A percentile compares a stretch with the other conserved stretches of the same genome.
Conservation (phyloP, 2,113 vertebrate species). For the Sminthopsis crassicaudata region DNA sequence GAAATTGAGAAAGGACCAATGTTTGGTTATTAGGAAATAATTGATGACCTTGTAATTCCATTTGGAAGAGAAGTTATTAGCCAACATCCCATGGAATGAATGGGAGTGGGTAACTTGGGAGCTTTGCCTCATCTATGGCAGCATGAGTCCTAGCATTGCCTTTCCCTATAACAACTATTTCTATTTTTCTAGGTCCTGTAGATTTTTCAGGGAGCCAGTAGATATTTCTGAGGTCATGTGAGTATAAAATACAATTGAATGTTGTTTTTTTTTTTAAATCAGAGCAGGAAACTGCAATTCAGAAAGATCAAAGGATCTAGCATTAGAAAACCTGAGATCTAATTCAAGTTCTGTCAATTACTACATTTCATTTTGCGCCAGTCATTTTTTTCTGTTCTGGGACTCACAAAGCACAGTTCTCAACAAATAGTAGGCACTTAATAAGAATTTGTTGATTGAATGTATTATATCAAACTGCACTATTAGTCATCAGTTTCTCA, state of each 20-base stretch:
- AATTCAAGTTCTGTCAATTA: not conserved
- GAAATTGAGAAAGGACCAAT: not conserved
- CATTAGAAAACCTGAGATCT: not conserved
- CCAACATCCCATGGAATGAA: not conserved
- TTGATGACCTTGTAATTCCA: not conserved
- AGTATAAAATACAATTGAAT: not conserved
- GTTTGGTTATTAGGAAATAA: not conserved
- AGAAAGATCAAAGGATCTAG: not conserved
- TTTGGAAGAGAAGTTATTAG: not conserved
- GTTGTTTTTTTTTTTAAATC: not conserved
- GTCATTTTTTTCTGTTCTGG: not conserved
- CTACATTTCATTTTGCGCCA: not conserved
- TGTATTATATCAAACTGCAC: not conserved
- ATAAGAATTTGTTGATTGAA: not conserved
- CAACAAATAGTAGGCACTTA: not conserved
- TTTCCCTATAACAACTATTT: not conserved
- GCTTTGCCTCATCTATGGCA: not conserved
- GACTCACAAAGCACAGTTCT: not conserved
- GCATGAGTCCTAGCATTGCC: not conserved
- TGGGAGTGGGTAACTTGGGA: not conserved
- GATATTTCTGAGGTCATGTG: not conserved
- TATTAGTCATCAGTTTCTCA: not conserved
- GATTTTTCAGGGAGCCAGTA: not conserved
- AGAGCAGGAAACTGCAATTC: not conserved
- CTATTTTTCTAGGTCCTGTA: not conserved